Evolutionary conservation across 2,797 vertebrate species (phyloP).

Genomic region (Echeneis naucrates): DNA sequence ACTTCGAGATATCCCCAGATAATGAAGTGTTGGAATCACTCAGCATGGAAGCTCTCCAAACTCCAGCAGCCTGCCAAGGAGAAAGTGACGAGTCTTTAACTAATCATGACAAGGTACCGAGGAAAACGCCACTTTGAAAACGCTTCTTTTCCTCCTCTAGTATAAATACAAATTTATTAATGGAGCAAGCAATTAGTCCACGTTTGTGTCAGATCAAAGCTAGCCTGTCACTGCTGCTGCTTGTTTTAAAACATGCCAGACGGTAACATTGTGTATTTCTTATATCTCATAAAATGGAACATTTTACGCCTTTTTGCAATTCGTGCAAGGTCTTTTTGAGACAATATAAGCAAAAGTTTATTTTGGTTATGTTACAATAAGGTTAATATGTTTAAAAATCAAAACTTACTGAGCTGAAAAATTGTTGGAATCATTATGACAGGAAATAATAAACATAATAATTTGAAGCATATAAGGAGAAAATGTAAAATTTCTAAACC

Average conservation of each 20-base stretch:
- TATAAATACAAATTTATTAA: conserved; percentile 53
- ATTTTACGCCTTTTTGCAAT: conserved; percentile 20
- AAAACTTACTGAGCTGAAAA: conserved; percentile 14
- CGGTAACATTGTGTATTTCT: conserved; percentile 16
- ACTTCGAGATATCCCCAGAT: conserved; percentile 73
- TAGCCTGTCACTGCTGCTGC: conserved; percentile 22
- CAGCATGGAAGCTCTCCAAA: conserved; percentile 61
- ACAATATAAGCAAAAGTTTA: conserved; percentile 7
- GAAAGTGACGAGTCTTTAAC: conserved; percentile 64
- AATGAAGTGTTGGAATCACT: conserved; percentile 74
- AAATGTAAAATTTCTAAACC: neutral
- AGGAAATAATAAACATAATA: neutral
- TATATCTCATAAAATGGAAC: conserved; percentile 46
- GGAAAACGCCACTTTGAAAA: conserved; percentile 55
- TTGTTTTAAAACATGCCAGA: conserved; percentile 29
- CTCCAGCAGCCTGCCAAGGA: conserved; percentile 65
- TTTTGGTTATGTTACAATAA: conserved; percentile 25
- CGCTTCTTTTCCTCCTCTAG: conserved; percentile 30
- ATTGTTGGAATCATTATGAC: neutral
- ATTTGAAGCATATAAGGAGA: neutral
- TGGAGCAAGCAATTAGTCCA: conserved; percentile 50
- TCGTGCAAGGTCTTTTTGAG: conserved; percentile 4
- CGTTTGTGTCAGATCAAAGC: conserved; percentile 45
- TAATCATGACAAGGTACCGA: conserved; percentile 71
- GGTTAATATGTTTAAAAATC: conserved; percentile 22